Evolutionary conservation across 2,888 invertebrate species (phyloP), one percentile per base, ranked within the genome.

Genomic region (Xylocampa areola): DNA sequence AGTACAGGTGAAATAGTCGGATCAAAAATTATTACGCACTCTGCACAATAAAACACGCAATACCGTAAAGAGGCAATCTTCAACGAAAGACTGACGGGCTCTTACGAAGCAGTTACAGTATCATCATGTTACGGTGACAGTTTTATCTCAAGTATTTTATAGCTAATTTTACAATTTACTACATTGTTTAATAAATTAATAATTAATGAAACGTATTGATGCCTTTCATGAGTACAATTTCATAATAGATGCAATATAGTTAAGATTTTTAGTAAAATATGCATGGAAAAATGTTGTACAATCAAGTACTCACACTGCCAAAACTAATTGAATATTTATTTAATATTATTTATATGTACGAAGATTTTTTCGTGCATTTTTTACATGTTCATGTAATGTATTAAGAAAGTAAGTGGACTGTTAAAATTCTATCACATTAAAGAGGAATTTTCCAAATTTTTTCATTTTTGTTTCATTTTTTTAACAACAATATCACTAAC

Each of bases 381-480:
- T 61, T 59, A 54, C 62, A 53, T 67, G 75, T 77, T 76, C 61
- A 76, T 73, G 68, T 60, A 74, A 69, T 76, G 74, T 82, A 71
- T 70, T 82, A 80, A 80, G 66, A 78, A 80, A 62, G 91, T 92
- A 91, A 92, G 91, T 91, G 90, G 91, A 92, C 87, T 92, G 92
- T 92, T 91, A 80, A 87, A 89, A 87, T 91, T 90, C 77, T 88
- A 89, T 91, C 90, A 90, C 89, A 91, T 89, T 91, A 92, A 92
- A 91, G 59, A 68, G 60, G 57, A 73, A 54, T 74, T 77, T 83
- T 78, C 62, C 68, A 81, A 88, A 86, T 75, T 70, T 79, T 74
- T 63, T 65, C 45, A 53, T 41, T 45, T 68, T 83, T 63, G 87
- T 92, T 91, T 92, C 78, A 89, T 91, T 90, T 87, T 67, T 61